phyloP scores from a whole-genome alignment of 2,113 vertebrate species.

The Alces alces region DNA sequence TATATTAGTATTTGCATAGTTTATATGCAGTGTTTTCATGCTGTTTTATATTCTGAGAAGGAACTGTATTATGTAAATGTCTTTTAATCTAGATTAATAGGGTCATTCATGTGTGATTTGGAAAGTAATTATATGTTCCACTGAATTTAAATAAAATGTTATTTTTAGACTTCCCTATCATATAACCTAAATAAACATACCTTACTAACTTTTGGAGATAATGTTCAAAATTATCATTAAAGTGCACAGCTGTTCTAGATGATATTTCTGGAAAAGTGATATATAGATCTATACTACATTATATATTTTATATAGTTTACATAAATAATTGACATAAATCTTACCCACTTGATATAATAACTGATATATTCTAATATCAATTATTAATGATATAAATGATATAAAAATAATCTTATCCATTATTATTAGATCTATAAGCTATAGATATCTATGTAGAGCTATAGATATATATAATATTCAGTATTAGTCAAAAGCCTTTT shows the following conservation, averaged over 20 bases:
- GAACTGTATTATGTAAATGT: conserved; percentile 61
- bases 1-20: conserved; percentile 41
- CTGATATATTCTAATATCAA: not conserved
- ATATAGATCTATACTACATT: not conserved
- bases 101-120: conserved; percentile 59
- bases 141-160: conserved; percentile 65
- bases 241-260: not conserved
- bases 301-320: not conserved
- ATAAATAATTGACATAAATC: not conserved
- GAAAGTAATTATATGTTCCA: conserved; percentile 59
- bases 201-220: conserved; percentile 13
- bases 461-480: not conserved
- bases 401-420: not conserved
- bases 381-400: not conserved
- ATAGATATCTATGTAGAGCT: not conserved
- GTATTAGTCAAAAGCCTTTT: not conserved
- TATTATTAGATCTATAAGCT: not conserved
- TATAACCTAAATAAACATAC: conserved; percentile 53
- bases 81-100: conserved; percentile 71
- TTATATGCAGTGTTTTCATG: conserved; percentile 52
- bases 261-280: not conserved
- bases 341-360: not conserved
- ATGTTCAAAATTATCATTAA: not conserved
- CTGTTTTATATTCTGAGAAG: conserved; percentile 57
- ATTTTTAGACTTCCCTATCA: not conserved